Evolutionary conservation across 2,113 vertebrate genomes (phyloP).

Genomic region (Plecturocebus donacophilus): DNA sequence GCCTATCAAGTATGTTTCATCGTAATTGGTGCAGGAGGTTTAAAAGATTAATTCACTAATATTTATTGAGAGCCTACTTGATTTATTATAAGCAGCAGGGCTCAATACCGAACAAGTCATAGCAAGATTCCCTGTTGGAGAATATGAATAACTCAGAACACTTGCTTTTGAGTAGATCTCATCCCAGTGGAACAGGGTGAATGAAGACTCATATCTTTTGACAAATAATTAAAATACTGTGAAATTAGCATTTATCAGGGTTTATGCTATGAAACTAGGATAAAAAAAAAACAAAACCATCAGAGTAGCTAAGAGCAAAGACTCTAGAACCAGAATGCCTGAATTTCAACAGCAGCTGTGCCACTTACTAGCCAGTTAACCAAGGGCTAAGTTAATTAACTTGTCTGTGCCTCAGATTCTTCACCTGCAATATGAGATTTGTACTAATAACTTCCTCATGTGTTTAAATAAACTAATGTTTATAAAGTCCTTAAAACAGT

Average conservation of each 20-base stretch:
- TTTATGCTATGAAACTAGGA: background rate
- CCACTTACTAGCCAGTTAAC: background rate
- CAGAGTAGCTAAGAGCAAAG: background rate
- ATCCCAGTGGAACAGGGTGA: background rate
- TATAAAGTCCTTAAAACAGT: background rate
- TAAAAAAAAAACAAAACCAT: background rate
- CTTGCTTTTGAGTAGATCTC: background rate
- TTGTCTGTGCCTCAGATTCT: background rate
- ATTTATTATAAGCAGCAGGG: background rate
- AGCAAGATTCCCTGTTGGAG: background rate
- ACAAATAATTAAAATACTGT: background rate
- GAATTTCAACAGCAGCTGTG: background rate
- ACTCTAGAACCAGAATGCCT: background rate
- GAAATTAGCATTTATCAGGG: background rate
- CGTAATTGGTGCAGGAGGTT: background rate
- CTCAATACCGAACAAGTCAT: background rate
- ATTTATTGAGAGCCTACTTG: background rate
- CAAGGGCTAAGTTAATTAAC: background rate
- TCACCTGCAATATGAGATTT: background rate
- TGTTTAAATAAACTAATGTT: background rate
- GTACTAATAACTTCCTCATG: background rate
- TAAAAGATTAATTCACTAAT: background rate
- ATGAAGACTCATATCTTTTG: background rate
- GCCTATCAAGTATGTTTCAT: background rate
- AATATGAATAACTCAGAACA: background rate